Evolutionary conservation across 2,888 invertebrate species (phyloP), one percentile per base, ranked within the genome.

Genomic region (Melitaea athalia): DNA sequence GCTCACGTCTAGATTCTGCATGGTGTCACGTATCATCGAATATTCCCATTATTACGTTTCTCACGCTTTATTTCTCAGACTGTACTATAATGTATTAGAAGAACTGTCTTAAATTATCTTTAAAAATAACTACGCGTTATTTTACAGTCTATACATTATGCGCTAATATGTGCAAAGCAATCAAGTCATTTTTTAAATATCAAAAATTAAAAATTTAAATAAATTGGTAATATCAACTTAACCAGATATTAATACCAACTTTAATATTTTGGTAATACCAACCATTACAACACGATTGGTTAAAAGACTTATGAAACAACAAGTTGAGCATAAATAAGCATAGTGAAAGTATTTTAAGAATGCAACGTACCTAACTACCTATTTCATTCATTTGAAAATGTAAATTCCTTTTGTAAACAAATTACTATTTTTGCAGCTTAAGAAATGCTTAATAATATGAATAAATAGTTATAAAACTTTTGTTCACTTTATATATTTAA

Each of bases 11-110:
- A 59, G 38, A 68, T 62, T 63, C 61, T 63, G 47, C 60, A 66
- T 60, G 59, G 55, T 74, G 67, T 70, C 74, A 70, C 61, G 63
- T 74, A 64, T 67, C 70, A 66, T 71, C 68, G 70, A 63, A 70
- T 59, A 52, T 67, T 67, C 64, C 43, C 47, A 63, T 65, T 65
- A 60, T 65, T 60, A 65, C 49, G 59, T 53, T 68, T 70, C 68
- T 55, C 68, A 68, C 63, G 69, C 12, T 69, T 42, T 49, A 31
- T 31, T 14, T 10, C 15, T 17, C 12, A 5, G 10, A 57, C n/a
- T 15, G 33, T 15, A n/a, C n/a, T n/a, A 38, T 5, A 38, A 38
- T 5, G 8, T 38, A 38, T 38, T 3, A 38, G 38, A 38, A 38
- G 38, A 38, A 38, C 38, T 38, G 5, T 38, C 5, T 38, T 38